Conservation (phyloP, 2,888 invertebrate species). For the Rhaphigaster nebulosa region DNA sequence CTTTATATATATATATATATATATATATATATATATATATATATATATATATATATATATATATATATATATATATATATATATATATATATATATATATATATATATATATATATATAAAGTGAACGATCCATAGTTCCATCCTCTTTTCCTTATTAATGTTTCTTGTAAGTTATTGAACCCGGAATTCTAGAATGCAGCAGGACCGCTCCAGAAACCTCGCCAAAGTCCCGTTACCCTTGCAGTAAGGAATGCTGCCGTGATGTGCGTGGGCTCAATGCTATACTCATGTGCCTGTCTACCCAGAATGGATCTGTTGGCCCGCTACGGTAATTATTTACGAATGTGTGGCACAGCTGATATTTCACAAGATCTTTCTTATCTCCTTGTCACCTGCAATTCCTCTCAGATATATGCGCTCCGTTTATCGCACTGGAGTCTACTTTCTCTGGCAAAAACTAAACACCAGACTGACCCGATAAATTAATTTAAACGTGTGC, state of each 20-base stretch:
- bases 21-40: too few species aligned
- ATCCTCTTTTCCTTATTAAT: too few species aligned
- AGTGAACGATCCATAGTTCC: too few species aligned
- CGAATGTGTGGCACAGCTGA: background rate
- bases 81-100: too few species aligned
- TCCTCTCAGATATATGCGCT: background rate
- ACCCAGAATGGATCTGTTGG: background rate
- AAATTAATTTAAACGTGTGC: background rate
- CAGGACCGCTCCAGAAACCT: background rate
- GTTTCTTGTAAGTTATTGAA: background rate
- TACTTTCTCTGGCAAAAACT: background rate
- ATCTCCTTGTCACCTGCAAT: conserved; percentile 4
- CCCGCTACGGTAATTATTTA: background rate
- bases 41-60: too few species aligned
- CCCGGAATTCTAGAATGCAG: background rate
- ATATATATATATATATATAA: too few species aligned
- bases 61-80: too few species aligned
- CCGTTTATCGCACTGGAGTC: background rate
- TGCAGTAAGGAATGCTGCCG: background rate
- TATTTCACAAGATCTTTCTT: conserved; percentile 10
- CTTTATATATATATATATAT: too few species aligned
- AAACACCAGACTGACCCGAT: background rate
- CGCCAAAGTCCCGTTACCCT: background rate
- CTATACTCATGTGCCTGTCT: background rate
- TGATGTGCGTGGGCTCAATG: background rate